phyloP scores from a whole-genome alignment of 2,888 invertebrate genomes.

The Drosophila cyrtoloma region DNA sequence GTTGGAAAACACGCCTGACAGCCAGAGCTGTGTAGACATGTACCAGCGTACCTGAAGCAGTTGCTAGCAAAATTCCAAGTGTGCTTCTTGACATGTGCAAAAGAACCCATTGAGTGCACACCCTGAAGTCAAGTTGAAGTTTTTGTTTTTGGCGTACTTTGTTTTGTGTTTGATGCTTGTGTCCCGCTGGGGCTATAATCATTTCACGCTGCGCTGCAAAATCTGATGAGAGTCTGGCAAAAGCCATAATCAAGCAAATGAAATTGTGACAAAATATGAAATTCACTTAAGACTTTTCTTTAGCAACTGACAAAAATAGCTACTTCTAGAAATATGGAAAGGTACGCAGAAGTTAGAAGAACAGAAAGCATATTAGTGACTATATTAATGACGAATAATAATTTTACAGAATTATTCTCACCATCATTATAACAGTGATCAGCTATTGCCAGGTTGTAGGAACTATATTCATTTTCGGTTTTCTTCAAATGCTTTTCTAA shows the following conservation, averaged over 20 bases:
- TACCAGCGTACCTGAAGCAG: constrained; percentile 55
- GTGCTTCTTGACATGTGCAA: constrained; percentile 74
- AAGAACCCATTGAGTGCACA: constrained; percentile 43
- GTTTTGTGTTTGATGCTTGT: constrained; percentile 4
- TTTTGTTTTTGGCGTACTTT: neutral
- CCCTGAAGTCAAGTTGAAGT: constrained; percentile 40
- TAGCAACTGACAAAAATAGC: neutral
- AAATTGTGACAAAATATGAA: constrained; percentile 16
- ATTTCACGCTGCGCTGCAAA: constrained; percentile 66
- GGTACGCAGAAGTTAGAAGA: neutral
- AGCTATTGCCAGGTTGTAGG: neutral
- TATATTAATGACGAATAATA: neutral
- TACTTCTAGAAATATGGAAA: neutral
- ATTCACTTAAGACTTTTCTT: constrained; percentile 5
- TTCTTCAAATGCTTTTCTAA: neutral
- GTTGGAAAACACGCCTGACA: constrained; percentile 44
- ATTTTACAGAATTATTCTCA: neutral
- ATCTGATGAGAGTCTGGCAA: constrained; percentile 10
- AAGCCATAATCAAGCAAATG: constrained; percentile 18
- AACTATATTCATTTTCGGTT: neutral
- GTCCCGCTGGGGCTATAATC: constrained; percentile 61
- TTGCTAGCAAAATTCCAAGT: constrained; percentile 75
- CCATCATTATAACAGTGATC: neutral
- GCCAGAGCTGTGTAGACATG: constrained; percentile 30
- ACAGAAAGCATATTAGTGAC: neutral